Evolutionary conservation across 2,113 vertebrate species (phyloP).

Genomic region (Gavia stellata): DNA sequence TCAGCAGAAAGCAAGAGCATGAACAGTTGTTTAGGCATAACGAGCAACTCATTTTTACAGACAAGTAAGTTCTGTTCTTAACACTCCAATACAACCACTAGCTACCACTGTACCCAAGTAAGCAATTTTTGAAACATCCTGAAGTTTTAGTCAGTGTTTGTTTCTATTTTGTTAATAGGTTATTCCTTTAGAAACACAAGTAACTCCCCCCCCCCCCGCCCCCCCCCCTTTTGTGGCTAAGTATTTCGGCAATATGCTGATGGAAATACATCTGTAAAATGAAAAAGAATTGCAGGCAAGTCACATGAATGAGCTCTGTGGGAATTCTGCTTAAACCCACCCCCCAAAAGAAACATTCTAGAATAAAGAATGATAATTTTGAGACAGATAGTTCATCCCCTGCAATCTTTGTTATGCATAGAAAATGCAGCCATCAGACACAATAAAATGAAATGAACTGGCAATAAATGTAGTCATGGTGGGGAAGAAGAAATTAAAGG

Average conservation of each 20-base stretch:
- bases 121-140: neutral
- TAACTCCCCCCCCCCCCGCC: fast-evolving
- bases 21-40: neutral
- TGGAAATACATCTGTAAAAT: neutral
- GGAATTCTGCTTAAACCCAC: neutral
- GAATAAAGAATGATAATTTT: neutral
- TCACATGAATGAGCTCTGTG: neutral
- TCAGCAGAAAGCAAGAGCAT: neutral
- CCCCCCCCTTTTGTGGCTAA: neutral
- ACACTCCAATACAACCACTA: neutral
- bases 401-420: neutral
- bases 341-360: fast-evolving
- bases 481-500: neutral
- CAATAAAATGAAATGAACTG: neutral
- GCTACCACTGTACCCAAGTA: neutral
- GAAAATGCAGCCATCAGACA: neutral
- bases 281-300: neutral
- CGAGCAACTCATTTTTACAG: neutral
- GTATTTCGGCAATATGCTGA: neutral
- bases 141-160: neutral
- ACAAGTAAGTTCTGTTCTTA: neutral
- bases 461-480: neutral
- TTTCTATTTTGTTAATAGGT: neutral
- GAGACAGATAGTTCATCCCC: neutral
- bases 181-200: neutral